Evolutionary conservation across 2,888 invertebrate species (phyloP).

Genomic region (Arrhopalites spinosus): DNA sequence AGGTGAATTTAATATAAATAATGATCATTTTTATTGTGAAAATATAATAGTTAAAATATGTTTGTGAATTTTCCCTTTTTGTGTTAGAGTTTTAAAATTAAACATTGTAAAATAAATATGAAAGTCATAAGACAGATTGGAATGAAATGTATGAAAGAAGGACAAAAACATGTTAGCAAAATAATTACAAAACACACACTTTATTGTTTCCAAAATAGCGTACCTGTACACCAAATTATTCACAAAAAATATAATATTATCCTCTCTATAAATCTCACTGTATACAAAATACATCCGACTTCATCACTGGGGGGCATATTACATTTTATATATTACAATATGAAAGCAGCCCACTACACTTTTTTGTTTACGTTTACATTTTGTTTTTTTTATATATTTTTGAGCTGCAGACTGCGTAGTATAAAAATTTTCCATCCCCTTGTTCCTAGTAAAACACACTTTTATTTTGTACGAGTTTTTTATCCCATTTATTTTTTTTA

Average conservation of each 20-base stretch:
- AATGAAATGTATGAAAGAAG: neutral
- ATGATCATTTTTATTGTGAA: too few species aligned
- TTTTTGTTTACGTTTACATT: too few species aligned
- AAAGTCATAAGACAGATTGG: neutral
- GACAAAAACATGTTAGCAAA: constrained; percentile 10
- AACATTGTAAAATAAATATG: too few species aligned
- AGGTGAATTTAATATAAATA: too few species aligned
- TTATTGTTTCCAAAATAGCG: constrained; percentile 34
- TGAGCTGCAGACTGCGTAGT: constrained; percentile 21
- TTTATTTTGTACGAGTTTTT: constrained; percentile 36
- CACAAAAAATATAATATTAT: constrained; percentile 33
- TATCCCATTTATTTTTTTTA: constrained; percentile 34
- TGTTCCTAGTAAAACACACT: constrained; percentile 34
- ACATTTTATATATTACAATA: neutral
- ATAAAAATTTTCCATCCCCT: constrained; percentile 3
- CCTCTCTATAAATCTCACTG: constrained; percentile 30
- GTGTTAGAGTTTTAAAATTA: too few species aligned
- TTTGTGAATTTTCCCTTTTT: too few species aligned
- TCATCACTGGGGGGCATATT: constrained; percentile 5
- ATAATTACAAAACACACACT: constrained; percentile 36
- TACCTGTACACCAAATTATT: constrained; percentile 37
- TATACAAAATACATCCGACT: constrained; percentile 37
- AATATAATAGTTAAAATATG: too few species aligned
- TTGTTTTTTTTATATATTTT: too few species aligned
- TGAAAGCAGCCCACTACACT: constrained; percentile 12